phyloP scores from a whole-genome alignment of 2,797 vertebrate species.

The Poeciliopsis paucimaculata region DNA sequence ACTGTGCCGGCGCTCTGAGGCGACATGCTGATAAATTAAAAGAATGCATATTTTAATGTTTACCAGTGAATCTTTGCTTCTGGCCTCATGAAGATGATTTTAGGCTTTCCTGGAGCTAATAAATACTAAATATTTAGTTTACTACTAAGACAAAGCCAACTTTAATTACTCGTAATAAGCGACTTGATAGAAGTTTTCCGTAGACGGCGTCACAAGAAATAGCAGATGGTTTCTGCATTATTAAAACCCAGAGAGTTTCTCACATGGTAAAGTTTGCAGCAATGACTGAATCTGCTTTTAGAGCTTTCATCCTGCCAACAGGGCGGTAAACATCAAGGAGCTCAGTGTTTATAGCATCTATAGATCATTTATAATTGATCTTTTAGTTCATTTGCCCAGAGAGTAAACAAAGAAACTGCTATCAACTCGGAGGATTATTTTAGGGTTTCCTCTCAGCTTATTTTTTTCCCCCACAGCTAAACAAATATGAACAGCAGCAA shows the following conservation, averaged over 20 bases:
- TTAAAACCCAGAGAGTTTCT: constrained; percentile 31
- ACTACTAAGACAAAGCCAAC: not conserved
- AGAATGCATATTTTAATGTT: constrained; percentile 5
- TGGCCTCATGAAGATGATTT: not conserved
- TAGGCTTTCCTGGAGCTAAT: not conserved
- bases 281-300: constrained; percentile 25
- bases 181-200: not conserved
- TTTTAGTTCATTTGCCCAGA: constrained; percentile 25
- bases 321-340: constrained; percentile 4
- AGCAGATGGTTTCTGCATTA: constrained; percentile 52
- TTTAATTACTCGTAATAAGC: not conserved
- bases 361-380: constrained; percentile 63
- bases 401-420: constrained; percentile 18
- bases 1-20: not conserved
- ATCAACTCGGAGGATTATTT: not conserved
- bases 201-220: not conserved
- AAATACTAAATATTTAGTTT: not conserved
- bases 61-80: not conserved
- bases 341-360: constrained; percentile 36
- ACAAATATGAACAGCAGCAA: not conserved
- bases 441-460: not conserved
- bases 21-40: not conserved
- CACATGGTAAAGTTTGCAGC: constrained; percentile 20
- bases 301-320: constrained; percentile 44
- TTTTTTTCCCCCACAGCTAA: not conserved